phyloP scores from a whole-genome alignment of 2,113 vertebrate genomes.

The Pteruthius melanotis region DNA sequence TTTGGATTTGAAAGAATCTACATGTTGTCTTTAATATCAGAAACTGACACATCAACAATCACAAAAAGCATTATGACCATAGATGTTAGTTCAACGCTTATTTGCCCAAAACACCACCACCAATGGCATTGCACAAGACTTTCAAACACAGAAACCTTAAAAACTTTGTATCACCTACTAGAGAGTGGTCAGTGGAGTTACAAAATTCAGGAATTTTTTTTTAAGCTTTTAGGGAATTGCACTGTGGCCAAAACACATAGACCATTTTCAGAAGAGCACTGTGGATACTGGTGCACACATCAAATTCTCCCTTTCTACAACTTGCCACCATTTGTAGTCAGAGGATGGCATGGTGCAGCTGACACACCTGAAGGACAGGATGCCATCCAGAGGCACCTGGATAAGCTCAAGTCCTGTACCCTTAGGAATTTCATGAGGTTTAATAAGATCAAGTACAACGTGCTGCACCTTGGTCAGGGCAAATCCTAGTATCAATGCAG shows the following conservation, averaged over 20 bases:
- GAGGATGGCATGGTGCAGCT: not conserved
- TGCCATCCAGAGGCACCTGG: not conserved
- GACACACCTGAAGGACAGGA: no score
- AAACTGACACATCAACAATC: not conserved
- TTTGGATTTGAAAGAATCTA: not conserved
- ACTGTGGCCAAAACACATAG: not conserved
- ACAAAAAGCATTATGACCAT: not conserved
- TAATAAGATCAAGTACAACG: not conserved
- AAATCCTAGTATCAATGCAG: not conserved
- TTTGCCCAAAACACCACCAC: not conserved
- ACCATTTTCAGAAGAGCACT: not conserved
- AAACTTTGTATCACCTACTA: not conserved
- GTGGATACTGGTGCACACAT: not conserved
- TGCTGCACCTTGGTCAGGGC: not conserved
- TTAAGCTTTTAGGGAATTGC: not conserved
- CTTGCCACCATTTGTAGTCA: not conserved
- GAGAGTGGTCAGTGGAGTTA: not conserved
- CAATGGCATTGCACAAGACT: not conserved
- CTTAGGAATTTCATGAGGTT: not conserved
- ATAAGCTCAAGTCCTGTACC: not conserved
- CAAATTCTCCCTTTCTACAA: not conserved
- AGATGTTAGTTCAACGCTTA: not conserved
- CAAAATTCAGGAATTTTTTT: not conserved
- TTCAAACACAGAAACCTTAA: not conserved
- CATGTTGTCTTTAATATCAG: rapidly evolving